phyloP scores from a whole-genome alignment of 2,797 vertebrate species.

The Cryptoblepharus egeriae region DNA sequence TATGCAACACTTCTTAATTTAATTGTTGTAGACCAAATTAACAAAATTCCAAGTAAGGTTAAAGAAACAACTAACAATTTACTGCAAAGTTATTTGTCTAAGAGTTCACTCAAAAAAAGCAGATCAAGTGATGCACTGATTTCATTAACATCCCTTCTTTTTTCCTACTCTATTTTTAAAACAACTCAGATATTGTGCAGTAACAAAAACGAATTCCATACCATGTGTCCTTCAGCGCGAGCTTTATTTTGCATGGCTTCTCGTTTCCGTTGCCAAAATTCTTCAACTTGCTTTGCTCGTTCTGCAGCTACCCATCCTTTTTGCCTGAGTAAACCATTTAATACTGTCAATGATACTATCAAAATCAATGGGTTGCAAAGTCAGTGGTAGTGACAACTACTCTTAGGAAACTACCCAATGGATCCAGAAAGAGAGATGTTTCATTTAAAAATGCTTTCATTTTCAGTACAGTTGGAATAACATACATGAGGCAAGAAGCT shows the following conservation, averaged over 20 bases:
- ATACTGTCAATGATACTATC: conserved; percentile 53
- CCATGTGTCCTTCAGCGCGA: conserved; percentile 95
- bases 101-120: not conserved
- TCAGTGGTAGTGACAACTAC: no score
- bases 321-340: conserved; percentile 80
- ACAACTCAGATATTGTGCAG: not conserved
- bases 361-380: not conserved
- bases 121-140: no score
- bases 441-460: conserved; percentile 3
- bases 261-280: conserved; percentile 92
- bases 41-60: not conserved
- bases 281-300: conserved; percentile 90
- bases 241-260: conserved; percentile 98
- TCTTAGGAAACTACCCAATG: rapidly evolving
- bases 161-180: not conserved
- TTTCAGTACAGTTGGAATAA: not conserved
- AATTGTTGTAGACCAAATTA: not conserved
- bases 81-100: not conserved
- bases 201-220: conserved; percentile 74
- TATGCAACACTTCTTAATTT: not conserved
- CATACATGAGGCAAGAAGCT: not conserved
- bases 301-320: conserved; percentile 81
- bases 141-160: no score
- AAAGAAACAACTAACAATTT: not conserved
- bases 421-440: conserved; percentile 30